Conservation (phyloP, 2,113 vertebrate species). For the Thymallus thymallus region DNA sequence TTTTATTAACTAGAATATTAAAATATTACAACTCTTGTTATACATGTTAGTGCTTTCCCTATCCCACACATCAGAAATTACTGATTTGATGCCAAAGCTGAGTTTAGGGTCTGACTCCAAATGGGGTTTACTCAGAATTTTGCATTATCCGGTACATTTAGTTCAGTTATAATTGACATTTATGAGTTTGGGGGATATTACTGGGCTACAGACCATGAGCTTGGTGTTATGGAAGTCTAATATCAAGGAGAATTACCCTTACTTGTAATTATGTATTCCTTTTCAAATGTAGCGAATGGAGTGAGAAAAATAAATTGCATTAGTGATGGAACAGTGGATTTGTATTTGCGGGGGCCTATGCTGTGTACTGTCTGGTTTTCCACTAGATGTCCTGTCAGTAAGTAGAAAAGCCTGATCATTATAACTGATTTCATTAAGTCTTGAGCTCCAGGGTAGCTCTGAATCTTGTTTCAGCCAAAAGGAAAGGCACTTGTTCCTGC, state of each 20-base stretch:
- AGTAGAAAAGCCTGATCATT: neutral
- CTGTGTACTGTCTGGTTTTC: neutral
- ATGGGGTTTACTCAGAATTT: slow-evolving; percentile 43
- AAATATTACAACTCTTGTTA: neutral
- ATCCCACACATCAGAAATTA: slow-evolving; percentile 19
- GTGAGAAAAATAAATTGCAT: slow-evolving; percentile 34
- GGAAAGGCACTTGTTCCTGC: neutral
- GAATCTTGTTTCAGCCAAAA: neutral
- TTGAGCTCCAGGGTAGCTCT: too few species aligned
- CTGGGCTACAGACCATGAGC: slow-evolving; percentile 42
- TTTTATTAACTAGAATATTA: neutral
- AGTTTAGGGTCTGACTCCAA: slow-evolving; percentile 21
- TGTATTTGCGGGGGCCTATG: neutral
- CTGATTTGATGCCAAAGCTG: slow-evolving; percentile 37
- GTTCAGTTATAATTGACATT: slow-evolving; percentile 52
- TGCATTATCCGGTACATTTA: slow-evolving; percentile 53
- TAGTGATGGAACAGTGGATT: slow-evolving; percentile 10
- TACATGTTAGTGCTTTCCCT: slow-evolving; percentile 21
- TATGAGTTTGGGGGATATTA: slow-evolving; percentile 58
- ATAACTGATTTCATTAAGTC: neutral
- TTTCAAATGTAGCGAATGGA: slow-evolving; percentile 32
- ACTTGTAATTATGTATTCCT: slow-evolving; percentile 57
- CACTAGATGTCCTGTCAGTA: neutral
- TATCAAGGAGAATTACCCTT: slow-evolving; percentile 22
- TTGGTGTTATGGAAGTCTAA: neutral